These are phyloP conservation scores for Cephus pygmeus DNA, from an alignment of 2,888 invertebrate genomes.

Conservation along the genomic window DNA sequence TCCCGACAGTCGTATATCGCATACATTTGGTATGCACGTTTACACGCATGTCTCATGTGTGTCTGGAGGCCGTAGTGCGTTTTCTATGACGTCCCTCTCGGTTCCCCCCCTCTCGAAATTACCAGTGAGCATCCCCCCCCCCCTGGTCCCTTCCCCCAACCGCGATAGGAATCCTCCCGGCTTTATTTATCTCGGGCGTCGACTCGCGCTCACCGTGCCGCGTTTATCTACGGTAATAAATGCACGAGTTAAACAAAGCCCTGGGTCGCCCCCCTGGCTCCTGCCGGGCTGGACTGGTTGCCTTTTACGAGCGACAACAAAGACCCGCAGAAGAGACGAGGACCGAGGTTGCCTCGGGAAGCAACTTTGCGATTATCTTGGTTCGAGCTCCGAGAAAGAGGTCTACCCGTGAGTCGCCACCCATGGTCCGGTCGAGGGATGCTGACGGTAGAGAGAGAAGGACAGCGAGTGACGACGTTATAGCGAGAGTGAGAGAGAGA, in stretches of 20 bases:
- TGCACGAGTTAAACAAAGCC: slow-evolving; percentile 48
- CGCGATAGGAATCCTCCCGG: slow-evolving; percentile 12
- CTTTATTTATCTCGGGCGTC: slow-evolving; percentile 40
- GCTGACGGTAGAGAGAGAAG: not conserved
- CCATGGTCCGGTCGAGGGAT: not conserved
- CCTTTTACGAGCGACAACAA: slow-evolving; percentile 39
- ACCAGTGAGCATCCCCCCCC: not conserved
- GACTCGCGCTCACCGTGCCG: slow-evolving; percentile 28
- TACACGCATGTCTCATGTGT: not conserved
- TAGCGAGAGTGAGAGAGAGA: slow-evolving; percentile 10
- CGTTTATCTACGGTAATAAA: slow-evolving; percentile 56
- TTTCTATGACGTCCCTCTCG: not conserved
- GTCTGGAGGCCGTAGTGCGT: not conserved
- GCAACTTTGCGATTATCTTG: slow-evolving; percentile 40
- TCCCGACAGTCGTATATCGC: not conserved
- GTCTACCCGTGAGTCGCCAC: not conserved
- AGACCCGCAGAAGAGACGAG: slow-evolving; percentile 23
- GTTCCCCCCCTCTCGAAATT: not conserved
- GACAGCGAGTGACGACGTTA: slow-evolving; percentile 5
- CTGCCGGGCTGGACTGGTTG: not conserved
- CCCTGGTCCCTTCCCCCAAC: not conserved
- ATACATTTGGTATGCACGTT: not conserved
- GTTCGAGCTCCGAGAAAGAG: slow-evolving; percentile 10
- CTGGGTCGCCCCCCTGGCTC: slow-evolving; percentile 8
- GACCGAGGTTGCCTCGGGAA: not conserved